Evolutionary conservation across 1,140 invertebrate genomes (phyloP).

Genomic region (Brachionus asplanchnoidis): DNA sequence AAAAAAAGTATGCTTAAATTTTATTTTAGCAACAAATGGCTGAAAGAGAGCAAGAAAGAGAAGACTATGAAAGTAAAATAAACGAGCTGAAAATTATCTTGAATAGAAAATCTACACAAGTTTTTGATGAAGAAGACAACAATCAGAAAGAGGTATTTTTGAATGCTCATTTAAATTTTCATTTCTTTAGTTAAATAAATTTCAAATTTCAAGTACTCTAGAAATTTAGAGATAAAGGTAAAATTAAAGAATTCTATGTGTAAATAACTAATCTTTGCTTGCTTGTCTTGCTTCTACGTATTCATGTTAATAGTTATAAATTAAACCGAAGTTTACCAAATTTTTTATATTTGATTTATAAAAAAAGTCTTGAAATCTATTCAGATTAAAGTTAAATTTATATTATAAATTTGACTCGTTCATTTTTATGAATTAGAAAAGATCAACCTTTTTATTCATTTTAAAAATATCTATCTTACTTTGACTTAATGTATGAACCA

Average conservation of each 20-base stretch:
- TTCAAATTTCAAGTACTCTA: background rate
- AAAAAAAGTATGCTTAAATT: background rate
- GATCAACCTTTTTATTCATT: no score
- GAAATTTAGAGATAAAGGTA: slow-evolving; percentile 19
- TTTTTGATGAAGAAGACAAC: background rate
- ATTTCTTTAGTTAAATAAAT: background rate
- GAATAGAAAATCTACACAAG: background rate
- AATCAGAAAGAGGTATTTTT: slow-evolving; percentile 12
- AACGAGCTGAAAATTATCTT: background rate
- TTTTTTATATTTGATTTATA: no score
- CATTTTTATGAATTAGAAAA: no score
- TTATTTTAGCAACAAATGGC: slow-evolving; percentile 26
- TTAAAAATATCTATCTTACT: no score
- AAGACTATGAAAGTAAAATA: slow-evolving; percentile 37
- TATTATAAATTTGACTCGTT: no score
- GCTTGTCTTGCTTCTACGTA: background rate
- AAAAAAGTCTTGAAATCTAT: no score
- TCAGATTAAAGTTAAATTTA: no score
- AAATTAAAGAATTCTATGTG: slow-evolving; percentile 1
- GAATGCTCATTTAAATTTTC: background rate
- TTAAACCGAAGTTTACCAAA: background rate
- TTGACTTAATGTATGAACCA: no score
- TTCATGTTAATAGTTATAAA: background rate
- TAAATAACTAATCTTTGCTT: background rate
- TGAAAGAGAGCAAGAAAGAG: slow-evolving; percentile 35